Evolutionary conservation across 2,888 invertebrate species (phyloP), one percentile per base, ranked within the genome.

Genomic region (Leptopilina myrica): DNA sequence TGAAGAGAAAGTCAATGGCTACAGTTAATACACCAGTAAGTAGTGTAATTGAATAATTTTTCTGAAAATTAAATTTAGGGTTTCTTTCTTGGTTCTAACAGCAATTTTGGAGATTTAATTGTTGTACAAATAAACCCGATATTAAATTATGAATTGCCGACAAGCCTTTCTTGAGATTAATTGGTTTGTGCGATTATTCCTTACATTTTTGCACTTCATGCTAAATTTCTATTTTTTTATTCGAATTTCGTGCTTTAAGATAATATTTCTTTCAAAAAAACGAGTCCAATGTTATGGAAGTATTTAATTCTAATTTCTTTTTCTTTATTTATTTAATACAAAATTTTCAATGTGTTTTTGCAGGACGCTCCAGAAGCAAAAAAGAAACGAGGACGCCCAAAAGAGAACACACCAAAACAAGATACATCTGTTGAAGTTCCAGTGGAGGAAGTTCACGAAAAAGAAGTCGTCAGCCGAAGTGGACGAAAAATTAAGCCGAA

Each of bases 401-500:
- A 84, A 84, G 84, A 49, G 80, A 82, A 77, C 80, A 82, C 6
- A 15, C 81, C 87, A 40, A 89, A 88, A 79, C 87, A 86, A 59
- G 90, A 90, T 1, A 14, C 82, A 33, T 76, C 82, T n/a, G 79
- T 67, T 5, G 91, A 91, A 73, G 89, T 89, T 3, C 93, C 92
- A 81, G 93, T 93, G 20, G 92, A 91, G 0, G 92, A 91, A 0
- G 88, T 92, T 0, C 93, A 93, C 20, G 94, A 93, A 80, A 94
- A 94, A 2, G 94, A 95, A 87, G 90, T 94, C 40, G 94, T 95
- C 11, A 95, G 95, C 88, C 93, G 96, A 79, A 95, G 95, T 86
- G 96, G 96, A 0, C 93, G 96, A 77, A 96, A 96, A 91, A 95
- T 96, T 81, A 95, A 95, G 84, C 95, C 95, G 0, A 96, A 94